Evolutionary conservation across 2,888 invertebrate species (phyloP), one percentile per base, ranked within the genome.

Genomic region (Ectobius pallidus): DNA sequence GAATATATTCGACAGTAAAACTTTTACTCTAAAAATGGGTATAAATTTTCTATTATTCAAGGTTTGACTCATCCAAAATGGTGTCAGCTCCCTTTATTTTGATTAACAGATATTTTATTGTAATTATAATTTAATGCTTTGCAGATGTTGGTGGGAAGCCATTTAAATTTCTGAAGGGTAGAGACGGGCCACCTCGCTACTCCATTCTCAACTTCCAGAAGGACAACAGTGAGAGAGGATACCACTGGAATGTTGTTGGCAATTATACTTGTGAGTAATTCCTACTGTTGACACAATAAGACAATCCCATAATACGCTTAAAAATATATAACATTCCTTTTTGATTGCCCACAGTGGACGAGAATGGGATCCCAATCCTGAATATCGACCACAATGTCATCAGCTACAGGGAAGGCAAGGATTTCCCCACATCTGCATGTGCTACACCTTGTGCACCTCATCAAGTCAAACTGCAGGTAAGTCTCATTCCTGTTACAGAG

Each of bases 121-220:
- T n/a, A n/a, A n/a, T n/a, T n/a, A n/a, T n/a, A n/a, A n/a, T 30
- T 68, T 20, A 20, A 18, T 16, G 22, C 61, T 42, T 79, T 79
- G 2, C 79, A 87, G 87, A 86, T 78, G 85, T 85, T 70, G 83
- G 82, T 18, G 83, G 83, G 1, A 81, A 83, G 72, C 79, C 79
- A 14, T 87, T 87, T 77, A 79, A 81, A 61, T 87, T 87, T 76
- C 77, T 82, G 6, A 79, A 84, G 32, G 81, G 80, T 7, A 83
- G 85, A 0, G 86, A 87, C 73, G 87, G 87, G 0, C 86, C 86
- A 2, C 85, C 86, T 0, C 80, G 86, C 16, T 87, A 87, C 78
- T 85, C 85, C n/a, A 83, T 86, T 72, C 80, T 86, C 49, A 86
- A 86, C 78, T 86, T 84, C 76, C 85, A 85, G 74, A 80, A 79